Conservation (phyloP, 2,113 vertebrate genomes). For the Myanophis thanlyinensis region DNA sequence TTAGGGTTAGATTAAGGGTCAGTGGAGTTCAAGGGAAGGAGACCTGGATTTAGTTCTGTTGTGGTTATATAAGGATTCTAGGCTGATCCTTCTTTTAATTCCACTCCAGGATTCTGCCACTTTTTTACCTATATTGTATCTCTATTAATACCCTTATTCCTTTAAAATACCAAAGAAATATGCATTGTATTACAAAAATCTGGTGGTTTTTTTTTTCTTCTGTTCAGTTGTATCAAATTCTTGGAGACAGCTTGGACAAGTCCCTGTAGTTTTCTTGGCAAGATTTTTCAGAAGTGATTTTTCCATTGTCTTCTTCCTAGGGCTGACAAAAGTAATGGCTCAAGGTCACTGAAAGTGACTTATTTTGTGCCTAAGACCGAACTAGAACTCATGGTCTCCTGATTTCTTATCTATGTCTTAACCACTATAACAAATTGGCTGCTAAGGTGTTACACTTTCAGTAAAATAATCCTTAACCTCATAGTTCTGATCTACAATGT, state of each 20-base stretch:
- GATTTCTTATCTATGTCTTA: neutral
- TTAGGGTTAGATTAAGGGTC: neutral
- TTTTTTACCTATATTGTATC: neutral
- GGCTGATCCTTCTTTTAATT: neutral
- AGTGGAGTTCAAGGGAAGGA: neutral
- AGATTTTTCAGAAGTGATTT: neutral
- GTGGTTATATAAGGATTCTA: neutral
- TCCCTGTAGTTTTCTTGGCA: neutral
- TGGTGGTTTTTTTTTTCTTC: neutral
- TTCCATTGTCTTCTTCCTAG: neutral
- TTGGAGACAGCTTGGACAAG: neutral
- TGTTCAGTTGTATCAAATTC: neutral
- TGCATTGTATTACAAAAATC: neutral
- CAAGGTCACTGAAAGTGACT: neutral
- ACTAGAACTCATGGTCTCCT: neutral
- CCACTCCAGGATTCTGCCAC: neutral
- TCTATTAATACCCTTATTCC: neutral
- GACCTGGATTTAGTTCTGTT: neutral
- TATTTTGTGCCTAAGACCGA: neutral
- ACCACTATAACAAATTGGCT: neutral
- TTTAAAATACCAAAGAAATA: neutral
- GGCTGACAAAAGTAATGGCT: neutral
- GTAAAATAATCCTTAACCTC: neutral
- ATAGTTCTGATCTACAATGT: neutral
- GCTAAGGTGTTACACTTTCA: neutral